Percentiles rank a stretch among this genome's conserved stretches.
These are phyloP conservation scores for Cassiopea andromeda DNA, from an alignment of 30 jellyfish, hydroid and myxozoan species.

Conservation along the genomic window DNA sequence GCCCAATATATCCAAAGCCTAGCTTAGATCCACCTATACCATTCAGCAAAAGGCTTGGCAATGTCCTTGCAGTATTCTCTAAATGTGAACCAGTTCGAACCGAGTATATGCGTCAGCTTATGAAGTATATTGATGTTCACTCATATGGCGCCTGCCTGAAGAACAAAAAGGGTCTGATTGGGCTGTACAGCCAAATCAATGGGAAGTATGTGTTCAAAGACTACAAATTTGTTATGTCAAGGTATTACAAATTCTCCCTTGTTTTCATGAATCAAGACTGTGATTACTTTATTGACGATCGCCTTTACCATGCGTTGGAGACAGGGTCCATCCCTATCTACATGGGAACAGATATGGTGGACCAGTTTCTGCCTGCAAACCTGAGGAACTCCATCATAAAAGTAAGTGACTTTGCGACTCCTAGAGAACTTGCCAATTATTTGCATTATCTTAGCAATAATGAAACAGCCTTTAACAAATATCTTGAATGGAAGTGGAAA, in stretches of 20 bases:
- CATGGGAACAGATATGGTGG: slow-evolving; percentile 96
- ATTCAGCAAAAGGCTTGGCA: slow-evolving; percentile 85
- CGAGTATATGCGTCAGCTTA: slow-evolving; percentile 97
- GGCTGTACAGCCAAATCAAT: slow-evolving; percentile 93
- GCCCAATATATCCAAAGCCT: slow-evolving; percentile 99
- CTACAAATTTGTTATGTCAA: slow-evolving; percentile 90
- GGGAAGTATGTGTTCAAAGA: slow-evolving; percentile 98
- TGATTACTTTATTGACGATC: slow-evolving; percentile 94
- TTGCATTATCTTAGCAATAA: slow-evolving; percentile 76
- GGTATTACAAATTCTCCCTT: slow-evolving; percentile 94
- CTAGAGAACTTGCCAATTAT: slow-evolving; percentile 89
- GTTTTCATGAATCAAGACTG: slow-evolving; percentile 99
- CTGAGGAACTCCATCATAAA: slow-evolving; percentile 75
- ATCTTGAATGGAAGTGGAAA: slow-evolving; percentile 84
- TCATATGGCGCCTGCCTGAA: slow-evolving; percentile 98
- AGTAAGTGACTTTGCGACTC: slow-evolving; percentile 84
- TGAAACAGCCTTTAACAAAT: slow-evolving; percentile 89
- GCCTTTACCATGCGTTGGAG: slow-evolving; percentile 95
- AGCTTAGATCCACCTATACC: slow-evolving; percentile 88
- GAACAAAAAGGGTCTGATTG: slow-evolving; percentile 94
- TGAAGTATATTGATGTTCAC: slow-evolving; percentile 91
- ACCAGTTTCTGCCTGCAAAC: slow-evolving; percentile 92
- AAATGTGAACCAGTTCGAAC: slow-evolving; percentile 98
- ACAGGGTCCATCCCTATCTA: slow-evolving; percentile 97
- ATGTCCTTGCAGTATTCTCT: slow-evolving; percentile 96